phyloP scores from a whole-genome alignment of 2,113 vertebrate genomes.

The Trinectes maculatus region DNA sequence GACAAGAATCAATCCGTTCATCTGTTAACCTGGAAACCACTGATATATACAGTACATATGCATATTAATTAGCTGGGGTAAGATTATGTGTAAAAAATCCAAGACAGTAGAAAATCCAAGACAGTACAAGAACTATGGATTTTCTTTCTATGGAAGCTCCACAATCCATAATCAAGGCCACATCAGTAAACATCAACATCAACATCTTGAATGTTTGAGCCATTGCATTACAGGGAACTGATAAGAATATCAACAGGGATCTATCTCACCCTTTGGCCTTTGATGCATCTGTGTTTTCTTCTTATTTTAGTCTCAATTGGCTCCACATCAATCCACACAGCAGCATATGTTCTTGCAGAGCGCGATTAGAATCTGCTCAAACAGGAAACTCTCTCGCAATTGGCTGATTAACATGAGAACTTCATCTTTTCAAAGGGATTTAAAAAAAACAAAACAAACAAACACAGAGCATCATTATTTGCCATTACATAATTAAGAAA shows the following conservation, averaged over 20 bases:
- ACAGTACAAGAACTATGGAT: neutral
- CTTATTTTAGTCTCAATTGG: slow-evolving; percentile 62
- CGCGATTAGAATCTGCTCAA: slow-evolving; percentile 61
- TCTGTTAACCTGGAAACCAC: neutral
- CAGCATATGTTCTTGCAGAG: slow-evolving; percentile 37
- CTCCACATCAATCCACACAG: slow-evolving; percentile 55
- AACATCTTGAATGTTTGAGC: slow-evolving; percentile 46
- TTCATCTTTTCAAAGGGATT: slow-evolving; percentile 47
- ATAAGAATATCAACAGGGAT: slow-evolving; percentile 65
- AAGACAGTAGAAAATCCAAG: no score
- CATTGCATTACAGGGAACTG: slow-evolving; percentile 60
- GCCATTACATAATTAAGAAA: slow-evolving; percentile 23
- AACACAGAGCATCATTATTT: slow-evolving; percentile 47
- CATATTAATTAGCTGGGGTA: no score
- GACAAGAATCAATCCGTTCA: slow-evolving; percentile 10
- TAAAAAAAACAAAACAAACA: slow-evolving; percentile 45
- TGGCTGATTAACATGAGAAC: slow-evolving; percentile 64
- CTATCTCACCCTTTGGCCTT: slow-evolving; percentile 65
- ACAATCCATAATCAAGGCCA: neutral
- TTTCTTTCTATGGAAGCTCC: neutral
- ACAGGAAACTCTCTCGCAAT: slow-evolving; percentile 46
- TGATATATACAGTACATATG: neutral
- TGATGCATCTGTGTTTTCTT: slow-evolving; percentile 63
- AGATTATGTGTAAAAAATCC: no score
- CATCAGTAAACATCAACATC: slow-evolving; percentile 11